These are phyloP conservation scores for Actenoides hombroni DNA, from an alignment of 2,113 vertebrate species.

Conservation along the genomic window DNA sequence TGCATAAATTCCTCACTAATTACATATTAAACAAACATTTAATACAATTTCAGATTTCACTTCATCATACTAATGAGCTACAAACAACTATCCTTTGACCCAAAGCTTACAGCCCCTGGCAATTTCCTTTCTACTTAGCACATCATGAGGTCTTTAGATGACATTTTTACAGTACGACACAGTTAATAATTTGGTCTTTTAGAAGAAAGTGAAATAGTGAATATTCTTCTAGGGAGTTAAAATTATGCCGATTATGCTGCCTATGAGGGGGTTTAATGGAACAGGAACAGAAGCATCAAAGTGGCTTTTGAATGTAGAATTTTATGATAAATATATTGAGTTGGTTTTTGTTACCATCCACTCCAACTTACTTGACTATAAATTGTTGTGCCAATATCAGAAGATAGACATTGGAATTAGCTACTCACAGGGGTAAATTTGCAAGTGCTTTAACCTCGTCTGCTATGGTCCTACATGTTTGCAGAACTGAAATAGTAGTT, in stretches of 20 bases:
- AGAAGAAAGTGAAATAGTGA: conserved; percentile 19
- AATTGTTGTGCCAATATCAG: not conserved
- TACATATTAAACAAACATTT: conserved; percentile 38
- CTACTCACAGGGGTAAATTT: not conserved
- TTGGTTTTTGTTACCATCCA: not conserved
- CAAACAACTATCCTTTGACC: conserved; percentile 35
- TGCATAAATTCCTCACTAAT: conserved; percentile 30
- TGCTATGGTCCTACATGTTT: not conserved
- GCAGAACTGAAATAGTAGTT: not conserved
- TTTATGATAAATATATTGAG: not conserved
- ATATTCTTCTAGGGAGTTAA: not conserved
- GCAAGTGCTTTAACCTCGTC: not conserved
- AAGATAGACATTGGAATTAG: not conserved
- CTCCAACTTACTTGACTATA: not conserved
- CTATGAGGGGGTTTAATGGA: not conserved
- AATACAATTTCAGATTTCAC: conserved; percentile 42
- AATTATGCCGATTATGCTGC: conserved; percentile 4
- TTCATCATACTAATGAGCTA: conserved; percentile 47
- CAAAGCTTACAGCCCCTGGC: not conserved
- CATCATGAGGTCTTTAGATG: not conserved
- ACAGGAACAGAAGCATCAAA: not conserved
- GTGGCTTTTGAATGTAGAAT: not conserved
- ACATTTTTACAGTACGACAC: conserved; percentile 23
- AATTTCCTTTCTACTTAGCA: conserved; percentile 22
- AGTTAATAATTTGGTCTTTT: conserved; percentile 13